These are phyloP conservation scores for Liolophura sinensis DNA, from an alignment of 1,140 invertebrate species.

Conservation along the genomic window DNA sequence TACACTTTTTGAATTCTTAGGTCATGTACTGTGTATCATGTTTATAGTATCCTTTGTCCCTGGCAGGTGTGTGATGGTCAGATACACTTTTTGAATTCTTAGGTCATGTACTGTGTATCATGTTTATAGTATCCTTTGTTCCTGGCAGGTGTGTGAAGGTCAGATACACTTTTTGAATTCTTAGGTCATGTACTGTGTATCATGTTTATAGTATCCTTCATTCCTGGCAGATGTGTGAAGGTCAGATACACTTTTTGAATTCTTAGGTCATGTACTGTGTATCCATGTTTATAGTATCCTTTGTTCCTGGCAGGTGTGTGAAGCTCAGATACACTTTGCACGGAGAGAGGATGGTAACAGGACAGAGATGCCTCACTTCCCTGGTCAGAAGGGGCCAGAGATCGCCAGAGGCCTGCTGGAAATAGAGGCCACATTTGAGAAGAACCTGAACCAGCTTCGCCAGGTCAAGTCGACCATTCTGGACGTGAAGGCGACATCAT, in stretches of 20 bases:
- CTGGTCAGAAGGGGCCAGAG: slow-evolving; percentile 65
- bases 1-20: no score
- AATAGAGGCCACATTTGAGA: slow-evolving; percentile 74
- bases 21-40: no score
- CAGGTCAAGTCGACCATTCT: slow-evolving; percentile 68
- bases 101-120: no score
- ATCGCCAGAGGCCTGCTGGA: slow-evolving; percentile 73
- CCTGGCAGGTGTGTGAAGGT: slow-evolving; percentile 68
- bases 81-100: no score
- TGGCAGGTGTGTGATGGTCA: no score
- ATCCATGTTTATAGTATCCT: no score
- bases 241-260: no score
- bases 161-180: slow-evolving; percentile 64
- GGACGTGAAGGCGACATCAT: slow-evolving; percentile 70
- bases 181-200: no score
- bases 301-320: slow-evolving; percentile 67
- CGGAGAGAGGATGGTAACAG: slow-evolving; percentile 55
- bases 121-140: background rate
- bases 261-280: no score
- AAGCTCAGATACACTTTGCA: slow-evolving; percentile 61
- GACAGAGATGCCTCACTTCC: slow-evolving; percentile 57
- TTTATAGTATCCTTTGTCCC: no score
- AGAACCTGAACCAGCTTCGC: slow-evolving; percentile 68
- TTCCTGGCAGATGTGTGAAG: no score
- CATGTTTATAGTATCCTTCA: no score